Base-by-base conservation (phyloP, 2,113 vertebrate species). In the Microcebus ravelobensis region DNA sequence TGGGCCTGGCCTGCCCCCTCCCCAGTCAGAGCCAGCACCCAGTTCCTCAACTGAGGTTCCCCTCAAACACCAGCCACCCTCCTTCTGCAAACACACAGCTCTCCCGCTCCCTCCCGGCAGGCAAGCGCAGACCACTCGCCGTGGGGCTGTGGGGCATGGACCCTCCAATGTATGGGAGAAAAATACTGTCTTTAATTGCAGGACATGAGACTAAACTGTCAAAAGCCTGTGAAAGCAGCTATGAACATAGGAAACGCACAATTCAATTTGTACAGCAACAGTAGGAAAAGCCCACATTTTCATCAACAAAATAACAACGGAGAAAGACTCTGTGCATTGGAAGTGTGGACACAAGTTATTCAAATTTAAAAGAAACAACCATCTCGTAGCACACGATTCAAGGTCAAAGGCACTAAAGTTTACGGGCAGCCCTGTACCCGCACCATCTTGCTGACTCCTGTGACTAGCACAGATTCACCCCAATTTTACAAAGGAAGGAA, bases 141-240 rank as follows among this genome's bases (percentile, higher is more conserved):
- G 4, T 29, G 14, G 57, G 59, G 31, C 27, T 25, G 0, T 0
- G 23, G 25, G 39, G 10, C 8, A 6, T 0, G 27, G 10, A 34
- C 2, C 74, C 52, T 48, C 61, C 61, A 17, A 15, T 34, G 52
- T 86, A 73, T 61, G 80, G 65, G 61, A 73, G 83, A 11, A 87
- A 81, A 94, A 50, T 14, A n/a, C 45, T 12, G 4, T 15, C 31
- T 68, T 23, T 21, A 1, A 20, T 3, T 45, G 67, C 27, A 86
- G 45, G 73, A 48, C 29, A 0, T 2, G 48, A 50, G 9, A 13
- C 63, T 8, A 23, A 45, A 9, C 21, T 17, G 29, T 36, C 59
- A 25, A 25, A 39, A 3, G n/a, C 8, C 82, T 12, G 8, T 8
- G 63, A 81, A 84, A 82, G 39, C n/a, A 21, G 27, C 77, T 31